A percentile compares a stretch with the other conserved stretches of the same genome.
These are phyloP conservation scores for Syngnathoides biaculeatus DNA, from an alignment of 2,113 vertebrate genomes.

Conservation along the genomic window DNA sequence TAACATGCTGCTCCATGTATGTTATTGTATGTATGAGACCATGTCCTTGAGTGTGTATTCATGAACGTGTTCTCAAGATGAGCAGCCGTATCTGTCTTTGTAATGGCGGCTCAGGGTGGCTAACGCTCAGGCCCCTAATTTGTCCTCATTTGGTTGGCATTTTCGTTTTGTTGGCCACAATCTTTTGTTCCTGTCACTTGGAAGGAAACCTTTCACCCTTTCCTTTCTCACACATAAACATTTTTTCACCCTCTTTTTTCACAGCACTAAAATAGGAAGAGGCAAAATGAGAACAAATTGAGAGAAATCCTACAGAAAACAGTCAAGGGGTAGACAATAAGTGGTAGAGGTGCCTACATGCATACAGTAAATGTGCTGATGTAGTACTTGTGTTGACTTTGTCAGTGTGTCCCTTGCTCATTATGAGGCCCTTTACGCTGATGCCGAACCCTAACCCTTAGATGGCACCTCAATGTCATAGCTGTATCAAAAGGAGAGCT, in stretches of 20 bases:
- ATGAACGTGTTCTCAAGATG: slow-evolving; percentile 39
- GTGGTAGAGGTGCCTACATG: slow-evolving; percentile 17
- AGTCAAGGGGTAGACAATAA: slow-evolving; percentile 32
- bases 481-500: slow-evolving; percentile 8
- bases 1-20: slow-evolving; percentile 7
- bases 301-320: slow-evolving; percentile 50
- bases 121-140: slow-evolving; percentile 64
- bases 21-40: slow-evolving; percentile 31
- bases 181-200: slow-evolving; percentile 57
- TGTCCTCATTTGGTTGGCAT: slow-evolving; percentile 77
- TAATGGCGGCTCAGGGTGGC: slow-evolving; percentile 70
- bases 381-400: slow-evolving; percentile 32
- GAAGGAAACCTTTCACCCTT: slow-evolving; percentile 33
- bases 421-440: slow-evolving; percentile 31
- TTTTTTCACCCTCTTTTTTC: slow-evolving; percentile 38
- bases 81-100: slow-evolving; percentile 71
- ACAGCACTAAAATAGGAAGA: slow-evolving; percentile 38
- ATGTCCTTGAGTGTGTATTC: slow-evolving; percentile 31
- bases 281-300: slow-evolving; percentile 75
- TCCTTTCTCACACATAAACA: slow-evolving; percentile 3
- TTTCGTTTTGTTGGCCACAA: slow-evolving; percentile 65
- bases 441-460: slow-evolving; percentile 24
- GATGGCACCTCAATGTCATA: slow-evolving; percentile 40
- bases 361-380: slow-evolving; percentile 45
- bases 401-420: slow-evolving; percentile 44